A percentile compares a stretch with the other conserved stretches of the same genome.
These are phyloP conservation scores for Ceratothoa steindachneri DNA, from an alignment of 2,888 invertebrate species.

Conservation along the genomic window DNA sequence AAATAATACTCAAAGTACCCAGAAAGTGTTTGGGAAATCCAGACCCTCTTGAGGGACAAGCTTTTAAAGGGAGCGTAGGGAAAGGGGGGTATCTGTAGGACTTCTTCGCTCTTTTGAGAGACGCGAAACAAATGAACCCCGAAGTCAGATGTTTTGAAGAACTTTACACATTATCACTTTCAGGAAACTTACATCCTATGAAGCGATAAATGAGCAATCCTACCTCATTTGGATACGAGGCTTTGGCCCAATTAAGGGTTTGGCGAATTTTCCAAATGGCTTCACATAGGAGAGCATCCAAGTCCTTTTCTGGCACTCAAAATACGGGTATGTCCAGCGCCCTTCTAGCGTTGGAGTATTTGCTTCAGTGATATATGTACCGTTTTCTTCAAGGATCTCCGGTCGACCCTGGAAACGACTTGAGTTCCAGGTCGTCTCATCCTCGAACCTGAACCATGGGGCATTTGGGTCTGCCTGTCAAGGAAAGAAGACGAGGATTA, in stretches of 20 bases:
- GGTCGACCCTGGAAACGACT: background rate
- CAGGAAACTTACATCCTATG: slow-evolving; percentile 74
- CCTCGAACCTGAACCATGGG: background rate
- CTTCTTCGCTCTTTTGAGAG: too few relatives aligned
- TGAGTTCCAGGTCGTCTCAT: background rate
- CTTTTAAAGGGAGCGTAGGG: too few relatives aligned
- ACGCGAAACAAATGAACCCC: too few relatives aligned
- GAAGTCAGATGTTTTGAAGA: too few relatives aligned
- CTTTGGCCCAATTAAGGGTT: background rate
- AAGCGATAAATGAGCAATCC: slow-evolving; percentile 52
- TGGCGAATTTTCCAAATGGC: background rate
- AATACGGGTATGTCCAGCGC: slow-evolving; percentile 22
- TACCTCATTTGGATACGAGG: background rate
- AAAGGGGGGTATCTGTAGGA: too few relatives aligned
- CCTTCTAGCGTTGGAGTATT: background rate
- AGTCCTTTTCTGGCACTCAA: background rate
- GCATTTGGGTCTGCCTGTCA: background rate
- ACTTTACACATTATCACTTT: too few relatives aligned
- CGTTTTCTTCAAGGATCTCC: too few relatives aligned
- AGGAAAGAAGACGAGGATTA: background rate
- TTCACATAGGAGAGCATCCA: slow-evolving; percentile 4
- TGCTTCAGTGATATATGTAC: too few relatives aligned
- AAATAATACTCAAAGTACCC: too few relatives aligned
- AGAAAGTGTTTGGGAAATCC: too few relatives aligned
- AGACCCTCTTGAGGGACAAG: too few relatives aligned